Evolutionary conservation across 2,797 vertebrate species (phyloP).

Genomic region (Momotus momota): DNA sequence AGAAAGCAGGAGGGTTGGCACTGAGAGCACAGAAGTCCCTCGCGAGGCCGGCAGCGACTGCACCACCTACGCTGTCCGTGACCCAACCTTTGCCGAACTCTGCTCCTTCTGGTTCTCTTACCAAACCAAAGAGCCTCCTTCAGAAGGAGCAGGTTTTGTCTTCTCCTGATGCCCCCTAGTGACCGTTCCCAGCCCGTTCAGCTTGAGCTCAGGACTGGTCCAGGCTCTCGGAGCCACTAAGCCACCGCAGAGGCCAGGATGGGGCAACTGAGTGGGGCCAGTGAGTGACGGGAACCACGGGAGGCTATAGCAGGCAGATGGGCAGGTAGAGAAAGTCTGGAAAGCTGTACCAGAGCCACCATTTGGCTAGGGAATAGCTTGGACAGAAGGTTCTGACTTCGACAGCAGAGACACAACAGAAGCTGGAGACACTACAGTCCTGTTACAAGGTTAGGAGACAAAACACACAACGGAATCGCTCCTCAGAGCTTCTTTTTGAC

Average conservation of each 20-base stretch:
- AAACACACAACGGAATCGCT: neutral
- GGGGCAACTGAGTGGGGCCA: neutral
- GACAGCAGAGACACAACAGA: neutral
- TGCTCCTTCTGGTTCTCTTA: neutral
- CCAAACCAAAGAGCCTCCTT: neutral
- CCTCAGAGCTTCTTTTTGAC: neutral
- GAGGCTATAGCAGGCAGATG: neutral
- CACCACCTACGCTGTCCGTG: neutral
- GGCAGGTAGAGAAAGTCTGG: neutral
- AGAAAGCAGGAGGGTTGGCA: neutral
- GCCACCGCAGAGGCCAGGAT: neutral
- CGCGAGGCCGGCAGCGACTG: neutral
- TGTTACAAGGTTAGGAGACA: neutral
- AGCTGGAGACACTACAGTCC: neutral
- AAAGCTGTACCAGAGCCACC: neutral
- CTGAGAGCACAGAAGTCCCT: neutral
- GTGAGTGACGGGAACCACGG: neutral
- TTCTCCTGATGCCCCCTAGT: constrained; percentile 16
- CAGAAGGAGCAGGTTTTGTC: neutral
- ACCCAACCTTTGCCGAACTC: neutral
- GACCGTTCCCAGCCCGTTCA: neutral
- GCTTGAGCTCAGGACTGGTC: neutral
- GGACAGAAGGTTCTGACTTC: neutral
- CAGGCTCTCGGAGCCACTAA: neutral
- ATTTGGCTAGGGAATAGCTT: neutral